phyloP scores from a whole-genome alignment of 2,797 vertebrate genomes.

The Gadopsis bispinosus region DNA sequence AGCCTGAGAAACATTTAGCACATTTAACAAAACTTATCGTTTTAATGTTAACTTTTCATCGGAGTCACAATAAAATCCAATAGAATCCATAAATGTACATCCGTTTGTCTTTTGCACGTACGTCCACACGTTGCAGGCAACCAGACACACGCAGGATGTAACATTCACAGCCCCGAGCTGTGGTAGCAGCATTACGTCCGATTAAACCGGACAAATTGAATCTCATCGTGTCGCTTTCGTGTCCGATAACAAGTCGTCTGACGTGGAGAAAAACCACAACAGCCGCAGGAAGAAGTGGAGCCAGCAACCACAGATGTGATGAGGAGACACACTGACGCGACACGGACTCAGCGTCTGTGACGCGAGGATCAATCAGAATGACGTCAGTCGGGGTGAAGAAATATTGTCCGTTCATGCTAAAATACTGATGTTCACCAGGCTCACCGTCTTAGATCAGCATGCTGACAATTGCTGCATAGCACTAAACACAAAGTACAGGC shows the following conservation, averaged over 20 bases:
- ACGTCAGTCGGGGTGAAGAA: too few species aligned
- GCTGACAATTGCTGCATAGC: too few species aligned
- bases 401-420: too few species aligned
- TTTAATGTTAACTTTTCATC: background rate
- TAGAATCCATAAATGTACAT: background rate
- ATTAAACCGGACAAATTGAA: slow-evolving; percentile 66
- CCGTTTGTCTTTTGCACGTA: background rate
- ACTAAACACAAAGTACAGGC: too few species aligned
- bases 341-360: background rate
- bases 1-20: too few species aligned
- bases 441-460: too few species aligned
- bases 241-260: slow-evolving; percentile 44
- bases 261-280: slow-evolving; percentile 26
- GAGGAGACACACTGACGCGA: slow-evolving; percentile 2
- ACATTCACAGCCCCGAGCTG: slow-evolving; percentile 44
- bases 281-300: background rate
- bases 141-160: slow-evolving; percentile 32
- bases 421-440: too few species aligned
- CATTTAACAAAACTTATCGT: too few species aligned
- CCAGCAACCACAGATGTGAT: background rate
- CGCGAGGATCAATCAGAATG: background rate
- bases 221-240: slow-evolving; percentile 59
- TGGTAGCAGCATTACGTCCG: slow-evolving; percentile 64
- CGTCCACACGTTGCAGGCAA: background rate
- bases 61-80: background rate